Base-by-base conservation (phyloP, 2,888 invertebrate genomes). In the Microplitis deprimator region DNA sequence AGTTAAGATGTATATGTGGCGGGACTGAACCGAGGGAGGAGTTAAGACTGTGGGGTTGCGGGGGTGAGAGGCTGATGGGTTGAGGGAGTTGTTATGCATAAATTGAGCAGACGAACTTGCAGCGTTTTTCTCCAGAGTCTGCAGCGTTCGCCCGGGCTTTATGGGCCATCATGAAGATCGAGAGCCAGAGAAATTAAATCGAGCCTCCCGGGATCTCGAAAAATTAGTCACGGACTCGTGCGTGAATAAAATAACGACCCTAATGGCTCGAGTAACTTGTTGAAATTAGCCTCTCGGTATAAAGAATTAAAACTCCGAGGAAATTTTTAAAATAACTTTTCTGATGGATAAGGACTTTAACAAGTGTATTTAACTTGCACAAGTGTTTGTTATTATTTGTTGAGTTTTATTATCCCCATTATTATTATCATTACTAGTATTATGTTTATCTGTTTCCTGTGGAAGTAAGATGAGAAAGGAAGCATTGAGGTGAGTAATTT, bases 11-110 rank as follows among this genome's bases (percentile, higher is more conserved):
- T 68, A 68, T 13, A 68, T 69, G 16, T 70, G 38, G 50, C 50
- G 10, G 50, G 50, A 29, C 29, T 4, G 29, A 29, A 29, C 29
- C 29, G 0, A 29, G 29, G 29, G 29, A 29, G 29, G 29, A 29
- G 29, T 29, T 4, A 29, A 29, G 29, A 29, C 3, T 29, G 4
- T 0, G 29, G 20, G 29, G 29, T 29, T 3, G 29, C 29, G 29
- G 29, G 29, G 29, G 29, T 29, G 29, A 29, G 29, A 29, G 29
- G 29, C 29, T 61, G 38, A 13, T 13, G 10, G 50, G 50, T 3
- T 50, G 50, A 50, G 50, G 50, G 8, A 72, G 68, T 74, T 79
- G 79, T 79, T 77, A 75, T 79, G 77, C 79, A 80, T 77, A 77
- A 77, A 77, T 77, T 77, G 60, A 68, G 59, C 20, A 65, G 65